Evolutionary conservation across 2,888 invertebrate genomes (phyloP), one percentile per base, ranked within the genome.

Genomic region (Drosophila acutilabella): DNA sequence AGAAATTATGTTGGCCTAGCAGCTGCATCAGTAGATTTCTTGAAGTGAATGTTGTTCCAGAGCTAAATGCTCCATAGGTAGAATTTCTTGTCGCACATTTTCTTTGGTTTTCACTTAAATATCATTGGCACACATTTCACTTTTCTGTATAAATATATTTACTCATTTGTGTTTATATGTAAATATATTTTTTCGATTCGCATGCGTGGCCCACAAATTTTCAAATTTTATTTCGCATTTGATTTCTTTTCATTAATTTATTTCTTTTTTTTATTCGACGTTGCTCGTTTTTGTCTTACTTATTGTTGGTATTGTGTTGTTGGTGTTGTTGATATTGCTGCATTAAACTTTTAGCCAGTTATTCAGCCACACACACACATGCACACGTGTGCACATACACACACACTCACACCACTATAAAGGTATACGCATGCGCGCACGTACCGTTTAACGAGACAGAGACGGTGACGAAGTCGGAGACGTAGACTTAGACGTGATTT

Each of bases 291-390:
- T 74, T 74, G 70, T 54, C 71, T 79, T 58, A 70, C 74, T 70
- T 68, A 66, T 71, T 64, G 53, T 52, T 47, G 47, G 69, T 48
- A 74, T 50, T 56, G 60, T 52, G 38, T 64, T 64, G 64, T 65
- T 52, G 59, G 68, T 59, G 65, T 42, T 74, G 53, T 64, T 73
- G 51, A 41, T 73, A 59, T 56, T 69, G 74, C 71, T 88, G 80
- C 85, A 85, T 72, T 85, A 76, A 81, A 78, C 80, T 84, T 87
- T 84, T 70, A 76, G 78, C 77, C 77, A 76, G 66, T 64, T 68
- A 66, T 74, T 60, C 33, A 60, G 51, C 50, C 33, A 67, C 38
- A 54, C 44, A 36, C 45, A 74, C 30, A 8, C 30, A 26, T 26
- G 40, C 41, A 68, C 52, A 65, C 26, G 53, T 20, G 59, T 50